phyloP scores from a whole-genome alignment of 1,140 invertebrate species.

The Panonychus citri region DNA sequence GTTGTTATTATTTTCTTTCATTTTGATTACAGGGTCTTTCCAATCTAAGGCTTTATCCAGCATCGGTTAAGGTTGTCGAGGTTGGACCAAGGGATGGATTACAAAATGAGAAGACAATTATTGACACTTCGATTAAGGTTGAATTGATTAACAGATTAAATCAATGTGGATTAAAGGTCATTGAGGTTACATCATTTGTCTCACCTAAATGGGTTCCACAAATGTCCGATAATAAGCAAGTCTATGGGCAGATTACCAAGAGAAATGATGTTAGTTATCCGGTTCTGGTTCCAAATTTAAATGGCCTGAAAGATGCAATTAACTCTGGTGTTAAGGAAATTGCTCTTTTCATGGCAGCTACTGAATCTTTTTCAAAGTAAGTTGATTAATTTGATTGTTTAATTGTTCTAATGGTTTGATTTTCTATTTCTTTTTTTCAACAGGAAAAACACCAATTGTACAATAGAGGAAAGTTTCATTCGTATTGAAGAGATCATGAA shows the following conservation, averaged over 20 bases:
- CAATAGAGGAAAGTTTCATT: conserved; percentile 53
- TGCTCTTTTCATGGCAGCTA: conserved; percentile 79
- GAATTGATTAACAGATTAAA: conserved; percentile 69
- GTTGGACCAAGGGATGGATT: conserved; percentile 91
- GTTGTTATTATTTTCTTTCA: no score
- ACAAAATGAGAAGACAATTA: conserved; percentile 70
- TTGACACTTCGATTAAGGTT: conserved; percentile 63
- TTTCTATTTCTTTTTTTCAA: not conserved
- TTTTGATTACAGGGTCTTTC: no score
- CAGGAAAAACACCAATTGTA: conserved; percentile 76
- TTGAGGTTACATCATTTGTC: conserved; percentile 91
- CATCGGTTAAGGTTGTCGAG: conserved; percentile 60
- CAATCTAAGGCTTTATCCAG: conserved; percentile 8
- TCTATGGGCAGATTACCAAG: conserved; percentile 38
- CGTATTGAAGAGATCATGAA: conserved; percentile 41
- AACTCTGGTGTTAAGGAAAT: conserved; percentile 54
- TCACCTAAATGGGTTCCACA: conserved; percentile 91
- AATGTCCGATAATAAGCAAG: conserved; percentile 65
- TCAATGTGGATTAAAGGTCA: conserved; percentile 52
- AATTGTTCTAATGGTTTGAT: not conserved
- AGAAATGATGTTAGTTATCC: conserved; percentile 50
- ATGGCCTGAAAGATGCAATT: conserved; percentile 30
- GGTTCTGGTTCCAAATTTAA: conserved; percentile 81
- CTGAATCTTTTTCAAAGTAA: conserved; percentile 40
- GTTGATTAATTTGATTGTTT: not conserved